These are phyloP conservation scores for Progne subis DNA, from an alignment of 2,113 vertebrate genomes.

Conservation along the genomic window DNA sequence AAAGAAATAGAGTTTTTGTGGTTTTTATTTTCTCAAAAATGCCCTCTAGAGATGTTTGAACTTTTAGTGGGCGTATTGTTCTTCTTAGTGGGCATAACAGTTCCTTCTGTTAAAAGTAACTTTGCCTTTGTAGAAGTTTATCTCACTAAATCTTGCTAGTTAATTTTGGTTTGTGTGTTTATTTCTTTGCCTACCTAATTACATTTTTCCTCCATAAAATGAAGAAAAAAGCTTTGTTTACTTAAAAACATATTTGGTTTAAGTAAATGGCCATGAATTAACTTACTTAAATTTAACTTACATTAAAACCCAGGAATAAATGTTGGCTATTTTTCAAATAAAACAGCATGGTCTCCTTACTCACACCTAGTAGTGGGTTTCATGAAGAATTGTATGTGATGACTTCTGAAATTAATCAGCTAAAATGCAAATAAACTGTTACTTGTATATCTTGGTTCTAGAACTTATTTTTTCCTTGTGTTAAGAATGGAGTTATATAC, in stretches of 20 bases:
- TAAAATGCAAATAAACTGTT: constrained; percentile 56
- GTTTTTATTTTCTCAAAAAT: neutral
- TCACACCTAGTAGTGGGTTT: constrained; percentile 35
- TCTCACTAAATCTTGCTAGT: constrained; percentile 6
- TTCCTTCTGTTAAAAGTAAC: constrained; percentile 47
- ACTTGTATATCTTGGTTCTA: constrained; percentile 51
- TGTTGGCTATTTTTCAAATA: constrained; percentile 14
- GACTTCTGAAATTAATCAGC: constrained; percentile 45
- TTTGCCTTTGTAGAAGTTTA: constrained; percentile 4
- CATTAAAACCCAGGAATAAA: neutral
- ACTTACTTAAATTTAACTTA: constrained; percentile 48
- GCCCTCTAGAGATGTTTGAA: neutral
- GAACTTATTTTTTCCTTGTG: constrained; percentile 41
- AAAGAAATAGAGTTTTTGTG: neutral
- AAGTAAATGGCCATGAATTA: constrained; percentile 59
- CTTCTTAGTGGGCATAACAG: neutral
- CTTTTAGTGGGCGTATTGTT: neutral
- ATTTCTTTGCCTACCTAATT: constrained; percentile 50
- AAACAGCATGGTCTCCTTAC: constrained; percentile 9
- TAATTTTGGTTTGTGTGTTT: constrained; percentile 25
- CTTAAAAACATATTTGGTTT: constrained; percentile 42
- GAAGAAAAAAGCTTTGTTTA: constrained; percentile 38
- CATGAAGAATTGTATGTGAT: constrained; percentile 39
- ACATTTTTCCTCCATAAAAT: constrained; percentile 59
- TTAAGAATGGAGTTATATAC: constrained; percentile 55